Evolutionary conservation across 2,797 vertebrate species (phyloP).

Genomic region (Anas bahamensis): DNA sequence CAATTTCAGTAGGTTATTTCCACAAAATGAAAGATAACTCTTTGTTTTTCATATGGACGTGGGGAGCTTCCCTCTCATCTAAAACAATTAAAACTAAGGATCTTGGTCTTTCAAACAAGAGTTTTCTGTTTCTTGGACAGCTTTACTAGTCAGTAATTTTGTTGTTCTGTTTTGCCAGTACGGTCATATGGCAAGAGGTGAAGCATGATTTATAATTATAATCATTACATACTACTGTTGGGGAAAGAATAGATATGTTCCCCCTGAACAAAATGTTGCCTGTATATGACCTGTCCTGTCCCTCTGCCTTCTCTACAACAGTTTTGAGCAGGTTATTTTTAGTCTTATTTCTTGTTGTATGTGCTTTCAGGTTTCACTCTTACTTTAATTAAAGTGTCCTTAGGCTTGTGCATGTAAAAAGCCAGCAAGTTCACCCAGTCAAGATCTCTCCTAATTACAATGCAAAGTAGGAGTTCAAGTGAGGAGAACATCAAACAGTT

Average conservation of each 20-base stretch:
- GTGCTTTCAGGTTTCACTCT: constrained; percentile 49
- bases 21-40: neutral
- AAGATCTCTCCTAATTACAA: constrained; percentile 32
- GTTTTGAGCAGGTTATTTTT: constrained; percentile 19
- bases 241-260: neutral
- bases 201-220: constrained; percentile 33
- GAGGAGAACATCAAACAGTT: constrained; percentile 60
- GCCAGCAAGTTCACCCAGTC: constrained; percentile 30
- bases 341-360: constrained; percentile 35
- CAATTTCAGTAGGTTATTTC: neutral
- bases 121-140: neutral
- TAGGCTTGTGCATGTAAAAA: constrained; percentile 40
- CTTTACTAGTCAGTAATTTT: neutral
- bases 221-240: neutral
- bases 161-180: neutral
- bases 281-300: constrained; percentile 7
- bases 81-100: neutral
- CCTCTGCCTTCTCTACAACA: constrained; percentile 9
- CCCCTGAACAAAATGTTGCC: neutral
- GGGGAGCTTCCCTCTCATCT: accelerated
- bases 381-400: constrained; percentile 62
- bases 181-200: neutral
- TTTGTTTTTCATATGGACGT: neutral
- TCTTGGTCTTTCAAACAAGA: neutral
- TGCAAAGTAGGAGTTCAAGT: constrained; percentile 59